Conservation (phyloP, 2,113 vertebrate genomes). For the Podarcis raffonei region DNA sequence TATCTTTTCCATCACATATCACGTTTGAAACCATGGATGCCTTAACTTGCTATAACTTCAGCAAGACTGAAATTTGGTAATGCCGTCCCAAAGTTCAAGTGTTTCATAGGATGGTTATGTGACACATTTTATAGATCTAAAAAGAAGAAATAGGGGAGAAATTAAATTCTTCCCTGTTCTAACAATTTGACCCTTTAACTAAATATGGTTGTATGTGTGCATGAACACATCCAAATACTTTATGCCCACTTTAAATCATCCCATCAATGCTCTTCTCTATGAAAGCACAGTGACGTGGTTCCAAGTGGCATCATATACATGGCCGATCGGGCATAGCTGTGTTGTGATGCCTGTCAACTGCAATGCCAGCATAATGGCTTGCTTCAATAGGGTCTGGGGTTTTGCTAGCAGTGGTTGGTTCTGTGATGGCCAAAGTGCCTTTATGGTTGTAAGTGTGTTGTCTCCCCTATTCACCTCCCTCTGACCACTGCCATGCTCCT, state of each 20-base stretch:
- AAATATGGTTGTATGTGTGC: neutral
- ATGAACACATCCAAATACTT: too few species aligned
- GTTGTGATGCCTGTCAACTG: neutral
- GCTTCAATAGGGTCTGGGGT: neutral
- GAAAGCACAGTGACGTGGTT: neutral
- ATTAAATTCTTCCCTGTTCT: neutral
- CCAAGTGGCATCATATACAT: neutral
- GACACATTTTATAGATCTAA: neutral
- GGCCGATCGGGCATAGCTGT: neutral
- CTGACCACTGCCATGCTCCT: neutral
- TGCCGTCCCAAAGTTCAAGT: neutral
- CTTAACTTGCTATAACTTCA: neutral
- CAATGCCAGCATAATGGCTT: neutral
- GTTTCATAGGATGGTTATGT: neutral
- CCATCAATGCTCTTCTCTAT: neutral
- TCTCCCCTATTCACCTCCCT: neutral
- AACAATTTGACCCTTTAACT: neutral
- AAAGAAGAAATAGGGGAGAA: neutral
- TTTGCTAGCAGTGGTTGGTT: neutral
- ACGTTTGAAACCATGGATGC: neutral
- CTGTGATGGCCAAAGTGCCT: neutral
- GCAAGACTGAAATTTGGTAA: neutral
- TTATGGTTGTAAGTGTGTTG: neutral
- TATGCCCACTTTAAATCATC: neutral
- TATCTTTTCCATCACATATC: neutral